A percentile compares a stretch with the other conserved stretches of the same genome.
phyloP scores from a whole-genome alignment of 2,797 vertebrate species.

The Psittacula echo region DNA sequence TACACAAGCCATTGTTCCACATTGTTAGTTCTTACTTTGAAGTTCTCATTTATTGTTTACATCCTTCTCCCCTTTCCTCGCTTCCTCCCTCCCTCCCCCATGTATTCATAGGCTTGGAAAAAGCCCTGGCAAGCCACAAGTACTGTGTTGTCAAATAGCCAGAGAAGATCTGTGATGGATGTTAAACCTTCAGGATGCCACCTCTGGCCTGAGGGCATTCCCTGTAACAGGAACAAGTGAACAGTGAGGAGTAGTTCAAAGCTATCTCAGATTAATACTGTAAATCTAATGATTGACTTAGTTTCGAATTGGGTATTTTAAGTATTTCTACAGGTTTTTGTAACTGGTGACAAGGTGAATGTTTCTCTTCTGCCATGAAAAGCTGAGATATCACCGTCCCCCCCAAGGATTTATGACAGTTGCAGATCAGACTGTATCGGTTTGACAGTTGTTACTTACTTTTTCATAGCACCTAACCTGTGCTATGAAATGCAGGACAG shows the following conservation, averaged over 20 bases:
- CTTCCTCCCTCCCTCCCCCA: constrained; percentile 46
- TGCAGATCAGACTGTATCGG: neutral
- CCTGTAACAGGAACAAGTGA: constrained; percentile 16
- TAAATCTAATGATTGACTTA: neutral
- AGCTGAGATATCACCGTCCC: neutral
- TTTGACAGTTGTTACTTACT: neutral
- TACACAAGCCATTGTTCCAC: constrained; percentile 53
- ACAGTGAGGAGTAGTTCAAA: constrained; percentile 7
- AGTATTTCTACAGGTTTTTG: neutral
- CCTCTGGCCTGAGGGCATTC: constrained; percentile 54
- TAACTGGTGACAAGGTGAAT: neutral
- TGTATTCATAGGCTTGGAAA: constrained; percentile 21
- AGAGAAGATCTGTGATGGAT: neutral
- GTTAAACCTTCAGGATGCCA: neutral
- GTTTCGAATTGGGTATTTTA: neutral
- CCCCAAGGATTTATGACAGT: neutral
- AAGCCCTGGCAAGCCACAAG: constrained; percentile 43
- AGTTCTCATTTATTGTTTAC: constrained; percentile 64
- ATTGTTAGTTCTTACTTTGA: constrained; percentile 51
- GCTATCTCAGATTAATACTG: neutral
- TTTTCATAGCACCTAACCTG: neutral
- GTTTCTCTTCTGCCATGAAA: neutral
- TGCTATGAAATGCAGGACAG: neutral
- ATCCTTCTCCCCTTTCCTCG: constrained; percentile 64
- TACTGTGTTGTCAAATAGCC: constrained; percentile 22